Evolutionary conservation across 2,888 invertebrate species (phyloP).

Genomic region (Zhuqinia jingwanae): DNA sequence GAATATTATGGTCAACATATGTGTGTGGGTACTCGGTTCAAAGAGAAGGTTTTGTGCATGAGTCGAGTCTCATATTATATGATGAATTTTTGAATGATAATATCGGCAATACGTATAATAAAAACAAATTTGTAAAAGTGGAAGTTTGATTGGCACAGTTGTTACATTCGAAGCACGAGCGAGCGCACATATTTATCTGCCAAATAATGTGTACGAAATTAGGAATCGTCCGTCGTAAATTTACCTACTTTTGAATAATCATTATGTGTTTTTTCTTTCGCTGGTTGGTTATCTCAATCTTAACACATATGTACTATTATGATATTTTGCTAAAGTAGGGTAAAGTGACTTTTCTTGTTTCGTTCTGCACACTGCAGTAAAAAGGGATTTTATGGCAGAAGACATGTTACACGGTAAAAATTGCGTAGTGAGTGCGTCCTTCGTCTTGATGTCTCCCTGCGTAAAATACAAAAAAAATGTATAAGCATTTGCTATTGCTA

Average conservation of each 20-base stretch:
- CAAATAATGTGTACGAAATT: conserved; percentile 22
- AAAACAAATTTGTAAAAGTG: neutral
- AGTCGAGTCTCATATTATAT: too few relatives aligned
- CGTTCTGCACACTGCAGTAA: conserved; percentile 17
- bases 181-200: neutral
- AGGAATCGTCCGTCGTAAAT: neutral
- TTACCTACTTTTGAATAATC: conserved; percentile 39
- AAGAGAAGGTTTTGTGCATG: too few relatives aligned
- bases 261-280: conserved; percentile 23
- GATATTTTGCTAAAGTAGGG: conserved; percentile 27
- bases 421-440: conserved; percentile 4
- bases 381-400: conserved; percentile 30
- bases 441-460: too few relatives aligned
- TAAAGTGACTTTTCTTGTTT: conserved; percentile 42
- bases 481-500: too few relatives aligned
- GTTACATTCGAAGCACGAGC: neutral
- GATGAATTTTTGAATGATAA: too few relatives aligned
- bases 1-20: too few relatives aligned
- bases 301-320: too few relatives aligned
- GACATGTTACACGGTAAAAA: conserved; percentile 13
- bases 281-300: too few relatives aligned
- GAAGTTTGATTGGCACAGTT: neutral
- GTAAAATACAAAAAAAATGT: too few relatives aligned
- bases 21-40: too few relatives aligned
- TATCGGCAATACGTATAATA: too few relatives aligned